Conservation (phyloP, 1,140 invertebrate species). For the Trigoniulus corallinus region DNA sequence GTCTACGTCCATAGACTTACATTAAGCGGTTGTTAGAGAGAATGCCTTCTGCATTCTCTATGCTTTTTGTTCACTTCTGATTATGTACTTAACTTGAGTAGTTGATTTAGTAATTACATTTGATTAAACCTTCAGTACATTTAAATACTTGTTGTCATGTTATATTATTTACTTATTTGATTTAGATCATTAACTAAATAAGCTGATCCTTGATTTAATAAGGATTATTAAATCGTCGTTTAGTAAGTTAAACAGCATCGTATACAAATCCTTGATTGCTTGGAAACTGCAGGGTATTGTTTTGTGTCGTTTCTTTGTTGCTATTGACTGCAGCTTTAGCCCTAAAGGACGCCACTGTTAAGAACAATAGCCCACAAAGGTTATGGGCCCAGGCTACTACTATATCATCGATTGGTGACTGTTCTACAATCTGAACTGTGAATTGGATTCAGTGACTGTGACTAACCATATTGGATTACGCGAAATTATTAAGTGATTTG, state of each 20-base stretch:
- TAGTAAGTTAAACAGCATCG: background rate
- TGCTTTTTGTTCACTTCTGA: background rate
- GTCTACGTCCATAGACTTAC: background rate
- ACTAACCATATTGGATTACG: background rate
- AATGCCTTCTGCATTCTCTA: background rate
- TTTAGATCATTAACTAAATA: background rate
- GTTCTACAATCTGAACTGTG: background rate
- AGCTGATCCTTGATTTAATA: background rate
- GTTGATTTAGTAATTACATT: background rate
- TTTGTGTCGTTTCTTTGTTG: background rate
- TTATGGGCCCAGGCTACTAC: background rate
- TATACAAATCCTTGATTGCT: background rate
- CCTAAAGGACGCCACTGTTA: background rate
- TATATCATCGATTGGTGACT: background rate
- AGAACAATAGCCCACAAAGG: background rate
- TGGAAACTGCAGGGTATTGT: background rate
- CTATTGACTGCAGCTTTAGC: background rate
- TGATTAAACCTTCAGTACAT: background rate
- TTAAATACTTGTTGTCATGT: background rate
- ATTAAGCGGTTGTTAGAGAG: background rate
- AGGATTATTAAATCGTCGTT: background rate
- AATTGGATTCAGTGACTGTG: background rate
- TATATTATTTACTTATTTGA: background rate
- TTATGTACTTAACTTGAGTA: background rate
- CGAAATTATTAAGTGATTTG: background rate